Conservation (phyloP, 2,797 vertebrate species). For the Champsocephalus gunnari region DNA sequence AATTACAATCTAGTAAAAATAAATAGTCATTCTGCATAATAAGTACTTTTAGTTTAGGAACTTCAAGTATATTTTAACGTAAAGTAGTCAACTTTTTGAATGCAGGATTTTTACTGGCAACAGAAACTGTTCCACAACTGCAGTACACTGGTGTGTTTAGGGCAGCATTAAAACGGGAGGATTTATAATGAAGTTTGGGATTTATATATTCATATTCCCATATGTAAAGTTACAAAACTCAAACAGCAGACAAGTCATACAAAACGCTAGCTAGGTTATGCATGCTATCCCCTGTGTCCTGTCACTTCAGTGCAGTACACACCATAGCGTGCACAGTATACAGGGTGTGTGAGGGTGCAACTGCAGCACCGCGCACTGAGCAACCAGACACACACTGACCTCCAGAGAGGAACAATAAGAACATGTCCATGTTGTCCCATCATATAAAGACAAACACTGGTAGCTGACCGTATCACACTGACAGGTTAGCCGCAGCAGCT, state of each 20-base stretch:
- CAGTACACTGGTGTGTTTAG: background rate
- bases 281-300: background rate
- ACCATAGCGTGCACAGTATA: background rate
- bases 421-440: background rate
- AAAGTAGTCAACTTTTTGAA: too few relatives aligned
- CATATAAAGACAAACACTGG: background rate
- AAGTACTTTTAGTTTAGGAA: too few relatives aligned
- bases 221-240: background rate
- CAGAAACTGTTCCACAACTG: background rate
- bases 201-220: background rate
- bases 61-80: too few relatives aligned
- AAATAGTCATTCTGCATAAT: too few relatives aligned
- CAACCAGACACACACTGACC: slow-evolving; percentile 9
- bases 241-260: background rate
- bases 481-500: slow-evolving; percentile 34
- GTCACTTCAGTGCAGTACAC: background rate
- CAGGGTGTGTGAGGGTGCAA: background rate
- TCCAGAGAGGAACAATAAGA: background rate
- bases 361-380: background rate
- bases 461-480: background rate
- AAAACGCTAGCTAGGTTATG: too few relatives aligned
- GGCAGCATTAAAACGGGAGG: background rate
- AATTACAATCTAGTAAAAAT: too few relatives aligned
- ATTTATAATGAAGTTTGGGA: background rate
- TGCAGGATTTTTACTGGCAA: too few relatives aligned